These are phyloP conservation scores for Prosopocoilus inquinatus DNA, from an alignment of 2,888 invertebrate genomes.

Conservation along the genomic window DNA sequence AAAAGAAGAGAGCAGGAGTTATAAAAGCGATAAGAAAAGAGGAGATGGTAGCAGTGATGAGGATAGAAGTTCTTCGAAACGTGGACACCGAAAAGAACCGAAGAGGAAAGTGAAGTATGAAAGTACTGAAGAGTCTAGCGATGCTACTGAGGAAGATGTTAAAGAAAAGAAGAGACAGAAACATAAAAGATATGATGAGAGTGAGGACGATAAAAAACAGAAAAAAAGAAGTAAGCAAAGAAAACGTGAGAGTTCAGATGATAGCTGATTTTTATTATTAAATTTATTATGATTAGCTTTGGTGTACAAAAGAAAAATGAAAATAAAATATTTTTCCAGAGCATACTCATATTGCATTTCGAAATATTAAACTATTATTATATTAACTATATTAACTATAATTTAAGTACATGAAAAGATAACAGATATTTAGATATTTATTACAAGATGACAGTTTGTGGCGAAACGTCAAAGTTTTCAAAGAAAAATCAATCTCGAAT, in stretches of 20 bases:
- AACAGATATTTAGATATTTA: too few species aligned
- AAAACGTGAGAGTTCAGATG: conserved; percentile 16
- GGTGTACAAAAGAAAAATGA: too few species aligned
- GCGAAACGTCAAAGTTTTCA: too few species aligned
- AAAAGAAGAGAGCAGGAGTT: background rate
- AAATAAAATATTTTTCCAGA: too few species aligned
- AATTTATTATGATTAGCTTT: too few species aligned
- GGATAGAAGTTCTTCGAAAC: conserved; percentile 20
- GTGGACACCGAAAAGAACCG: background rate
- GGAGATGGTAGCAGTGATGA: conserved; percentile 21
- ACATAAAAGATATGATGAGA: conserved; percentile 13
- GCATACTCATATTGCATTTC: too few species aligned
- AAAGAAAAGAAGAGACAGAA: conserved; percentile 12
- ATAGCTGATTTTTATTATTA: background rate
- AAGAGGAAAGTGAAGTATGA: background rate
- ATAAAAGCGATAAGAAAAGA: background rate
- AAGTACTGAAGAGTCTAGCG: background rate
- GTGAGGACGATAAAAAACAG: conserved; percentile 20
- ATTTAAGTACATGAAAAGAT: too few species aligned
- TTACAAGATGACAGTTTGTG: too few species aligned
- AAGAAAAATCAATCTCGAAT: conserved; percentile 16
- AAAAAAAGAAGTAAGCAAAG: conserved; percentile 34
- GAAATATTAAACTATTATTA: too few species aligned
- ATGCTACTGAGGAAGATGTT: conserved; percentile 4
- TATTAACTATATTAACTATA: too few species aligned